Evolutionary conservation across 1,140 invertebrate species (phyloP), one percentile per base, ranked within the genome.

Genomic region (Drosophila arawakana): DNA sequence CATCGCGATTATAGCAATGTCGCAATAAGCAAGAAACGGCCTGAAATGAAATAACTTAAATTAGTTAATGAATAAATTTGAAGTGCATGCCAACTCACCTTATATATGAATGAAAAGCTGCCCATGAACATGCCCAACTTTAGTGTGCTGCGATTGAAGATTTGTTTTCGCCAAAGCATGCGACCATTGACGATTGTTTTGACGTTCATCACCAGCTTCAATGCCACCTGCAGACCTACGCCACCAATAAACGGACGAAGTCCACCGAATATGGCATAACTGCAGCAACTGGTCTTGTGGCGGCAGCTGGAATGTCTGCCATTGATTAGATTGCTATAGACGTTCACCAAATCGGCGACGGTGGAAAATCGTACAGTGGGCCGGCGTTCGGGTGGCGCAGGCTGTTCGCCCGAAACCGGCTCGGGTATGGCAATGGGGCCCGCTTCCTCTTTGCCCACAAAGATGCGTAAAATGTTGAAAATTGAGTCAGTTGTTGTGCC

Each of bases 371-470:
- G 78, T 2, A 91, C 68, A 4, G 62, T 57, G 7, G 91, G 80
- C 1, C 77, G 82, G n/a, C 49, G 68, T 13, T 21, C 50, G 3
- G 79, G 46, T 0, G 81, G 76, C 1, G 44, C 65, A 5, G 80
- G 68, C 8, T 86, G 73, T n/a, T 76, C 61, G n/a, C 61, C 72
- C 10, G 73, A 9, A 3, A 37, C 7, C 0, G 60, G 39, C 3
- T 25, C 50, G 0, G 69, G 15, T 2, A 67, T 62, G 2, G 54
- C 11, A 4, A 89, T 25, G 2, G 85, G 89, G 3, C 93, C 93
- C 46, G 94, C 94, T 89, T 96, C 95, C 74, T 94, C 93, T n/a
- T 93, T 93, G 57, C 95, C 95, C 77, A 95, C 93, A 75, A 95
- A 92, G 81, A 95, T 94, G 80, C 95, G 95, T 52, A 96, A 90